Evolutionary conservation across 2,888 invertebrate genomes (phyloP), one percentile per base, ranked within the genome.

Genomic region (Gari tellinella): DNA sequence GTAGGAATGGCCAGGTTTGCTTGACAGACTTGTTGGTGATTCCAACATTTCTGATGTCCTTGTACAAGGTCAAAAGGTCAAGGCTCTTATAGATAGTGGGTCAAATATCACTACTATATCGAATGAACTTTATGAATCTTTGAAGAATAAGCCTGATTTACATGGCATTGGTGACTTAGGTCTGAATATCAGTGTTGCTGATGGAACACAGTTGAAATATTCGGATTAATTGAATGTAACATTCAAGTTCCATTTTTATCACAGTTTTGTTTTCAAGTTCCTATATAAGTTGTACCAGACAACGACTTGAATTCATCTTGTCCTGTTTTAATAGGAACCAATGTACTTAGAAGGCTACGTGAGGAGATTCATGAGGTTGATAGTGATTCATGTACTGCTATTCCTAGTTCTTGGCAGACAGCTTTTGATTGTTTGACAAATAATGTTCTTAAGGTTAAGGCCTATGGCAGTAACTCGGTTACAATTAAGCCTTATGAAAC

Each of bases 281-380:
- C n/a, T n/a, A n/a, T n/a, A n/a, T 21, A n/a, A 49, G 57, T 57
- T 3, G 57, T 26, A 43, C 46, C 57, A 37, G 37, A 49, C 23
- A 46, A 12, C 17, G 17, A 49, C n/a, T 57, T 48, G 14, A 45
- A 49, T 40, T 37, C 31, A 45, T 41, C 2, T 37, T 53, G 55
- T 55, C 53, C 45, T 48, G 41, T 57, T 19, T 55, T 64, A 17
- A 21, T 57, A 7, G 65, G 65, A 26, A 66, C 66, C 21, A 66
- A 66, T 66, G 25, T 58, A 15, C 23, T 66, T 2, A 49, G 57
- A 41, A 21, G 49, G 15, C 25, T 21, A 7, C 14, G 23, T 19
- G 5, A 14, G 14, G n/a, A 17, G 14, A 48, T 31, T 4, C 10
- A 31, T 31, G 4, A 31, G 10, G 31, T 31, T 31, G 10, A 4